Evolutionary conservation across 1,140 invertebrate species (phyloP), one percentile per base, ranked within the genome.

Genomic region (Leptinotarsa undecemlineata): DNA sequence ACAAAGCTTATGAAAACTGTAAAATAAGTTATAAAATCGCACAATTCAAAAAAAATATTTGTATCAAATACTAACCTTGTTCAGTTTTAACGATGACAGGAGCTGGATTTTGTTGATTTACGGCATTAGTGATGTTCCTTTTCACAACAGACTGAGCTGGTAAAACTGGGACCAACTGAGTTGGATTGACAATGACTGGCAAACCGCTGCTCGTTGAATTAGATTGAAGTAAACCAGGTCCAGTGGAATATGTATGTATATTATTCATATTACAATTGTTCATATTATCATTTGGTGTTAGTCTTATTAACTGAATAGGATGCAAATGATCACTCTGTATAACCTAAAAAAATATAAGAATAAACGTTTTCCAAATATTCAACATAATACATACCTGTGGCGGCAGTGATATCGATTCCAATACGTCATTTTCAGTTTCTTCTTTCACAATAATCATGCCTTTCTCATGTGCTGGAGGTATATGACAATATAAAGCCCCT

Each of bases 101-200:
- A 21, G 75, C 64, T 33, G 67, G 73, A 51, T 74, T 71, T 33
- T 76, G 78, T 71, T 72, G 73, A 33, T 71, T 70, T 33, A 73
- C 77, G 13, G 71, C 68, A 68, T 69, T 75, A 21, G 78, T 72
- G 26, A 78, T 74, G 48, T 81, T 76, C 51, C 78, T 75, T 74
- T 84, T 84, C 14, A 84, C 77, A 57, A 84, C 82, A 14, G 82
- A 82, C 23, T 81, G 83, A 48, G 86, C 78, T 26, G 90, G 90
- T 77, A 92, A 85, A 51, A 93, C 89, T 23, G 91, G 91, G 71
- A 93, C 84, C 66, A 93, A 83, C 82, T 93, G 90, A 78, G 88
- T 92, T 11, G 92, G 91, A 76, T 91, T 89, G 62, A 93, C 91
- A 79, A 93, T 93, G 21, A 93, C 91, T 63, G 91, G 90, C 80